phyloP scores from a whole-genome alignment of 2,888 invertebrate genomes.

The Campoplex capitator region DNA sequence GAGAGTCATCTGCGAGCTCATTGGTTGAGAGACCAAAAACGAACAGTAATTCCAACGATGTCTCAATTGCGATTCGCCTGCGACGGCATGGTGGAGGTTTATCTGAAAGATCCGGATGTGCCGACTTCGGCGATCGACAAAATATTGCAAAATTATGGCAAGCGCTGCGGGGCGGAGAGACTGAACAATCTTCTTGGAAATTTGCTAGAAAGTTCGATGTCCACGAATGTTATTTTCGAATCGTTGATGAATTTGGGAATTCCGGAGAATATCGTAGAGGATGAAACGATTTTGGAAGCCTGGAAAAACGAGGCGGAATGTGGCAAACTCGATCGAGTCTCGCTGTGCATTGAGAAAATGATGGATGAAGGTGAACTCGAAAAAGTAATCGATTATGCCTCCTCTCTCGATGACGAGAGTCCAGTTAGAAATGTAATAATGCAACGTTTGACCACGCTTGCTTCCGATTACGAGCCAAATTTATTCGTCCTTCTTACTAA shows the following conservation, averaged over 20 bases:
- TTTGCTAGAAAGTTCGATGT: constrained; percentile 73
- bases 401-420: constrained; percentile 67
- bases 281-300: constrained; percentile 76
- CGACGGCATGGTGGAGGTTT: constrained; percentile 85
- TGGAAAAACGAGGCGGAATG: constrained; percentile 78
- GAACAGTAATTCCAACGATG: constrained; percentile 74
- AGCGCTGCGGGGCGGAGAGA: constrained; percentile 83
- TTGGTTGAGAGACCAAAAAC: constrained; percentile 79
- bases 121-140: constrained; percentile 82
- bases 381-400: constrained; percentile 81
- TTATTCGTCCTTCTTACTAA: constrained; percentile 80
- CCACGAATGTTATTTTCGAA: constrained; percentile 75
- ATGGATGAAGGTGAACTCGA: constrained; percentile 78
- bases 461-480: constrained; percentile 73
- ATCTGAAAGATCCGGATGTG: constrained; percentile 81
- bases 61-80: constrained; percentile 83
- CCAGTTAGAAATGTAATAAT: constrained; percentile 74
- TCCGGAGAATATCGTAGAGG: constrained; percentile 72
- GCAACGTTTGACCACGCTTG: constrained; percentile 71
- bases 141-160: constrained; percentile 84
- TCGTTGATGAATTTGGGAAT: constrained; percentile 75
- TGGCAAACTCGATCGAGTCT: constrained; percentile 78
- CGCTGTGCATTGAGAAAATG: constrained; percentile 78
- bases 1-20: constrained; percentile 84
- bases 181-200: constrained; percentile 82